A percentile compares a stretch with the other conserved stretches of the same genome.
Evolutionary conservation across 92 coral and sea anemone species (phyloP).

Genomic region (Nematostella vectensis): DNA sequence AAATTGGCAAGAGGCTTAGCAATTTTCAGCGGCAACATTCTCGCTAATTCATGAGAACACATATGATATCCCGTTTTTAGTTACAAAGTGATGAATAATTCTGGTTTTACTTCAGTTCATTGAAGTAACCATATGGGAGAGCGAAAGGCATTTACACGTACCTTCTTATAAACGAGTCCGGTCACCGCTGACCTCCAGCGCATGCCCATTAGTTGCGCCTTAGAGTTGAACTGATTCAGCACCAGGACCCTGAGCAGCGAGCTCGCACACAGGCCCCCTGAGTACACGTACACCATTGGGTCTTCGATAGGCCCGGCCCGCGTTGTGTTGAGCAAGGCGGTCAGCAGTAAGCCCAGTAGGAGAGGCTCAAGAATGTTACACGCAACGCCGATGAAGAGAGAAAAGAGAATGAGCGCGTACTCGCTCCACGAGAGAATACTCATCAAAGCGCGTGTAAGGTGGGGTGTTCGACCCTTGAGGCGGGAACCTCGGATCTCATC

Average conservation of each 20-base stretch:
- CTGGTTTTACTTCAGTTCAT: too few relatives aligned
- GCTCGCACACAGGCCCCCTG: slow-evolving; percentile 51
- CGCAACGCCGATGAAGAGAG: slow-evolving; percentile 72
- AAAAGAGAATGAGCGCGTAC: slow-evolving; percentile 46
- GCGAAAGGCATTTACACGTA: too few relatives aligned
- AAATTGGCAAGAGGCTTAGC: too few relatives aligned
- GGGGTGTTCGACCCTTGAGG: slow-evolving; percentile 52
- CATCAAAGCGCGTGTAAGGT: slow-evolving; percentile 67
- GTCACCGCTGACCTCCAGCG: slow-evolving; percentile 78
- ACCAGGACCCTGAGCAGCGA: slow-evolving; percentile 55
- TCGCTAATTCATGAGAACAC: too few relatives aligned
- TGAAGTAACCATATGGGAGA: too few relatives aligned
- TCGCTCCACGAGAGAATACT: slow-evolving; percentile 66
- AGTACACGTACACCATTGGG: slow-evolving; percentile 48
- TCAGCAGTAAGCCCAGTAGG: slow-evolving; percentile 58
- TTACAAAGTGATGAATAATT: too few relatives aligned
- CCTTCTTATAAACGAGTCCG: slow-evolving; percentile 74
- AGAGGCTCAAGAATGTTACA: slow-evolving; percentile 72
- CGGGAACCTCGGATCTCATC: slow-evolving; percentile 53
- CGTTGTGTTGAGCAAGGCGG: slow-evolving; percentile 33
- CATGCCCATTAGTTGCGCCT: slow-evolving; percentile 77
- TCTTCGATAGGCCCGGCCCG: slow-evolving; percentile 9
- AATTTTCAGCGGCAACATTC: too few relatives aligned
- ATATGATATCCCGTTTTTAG: too few relatives aligned
- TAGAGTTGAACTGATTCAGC: slow-evolving; percentile 62